Evolutionary conservation across 23 tunicate genomes (phyloP).

Genomic region (Corella eumyota): DNA sequence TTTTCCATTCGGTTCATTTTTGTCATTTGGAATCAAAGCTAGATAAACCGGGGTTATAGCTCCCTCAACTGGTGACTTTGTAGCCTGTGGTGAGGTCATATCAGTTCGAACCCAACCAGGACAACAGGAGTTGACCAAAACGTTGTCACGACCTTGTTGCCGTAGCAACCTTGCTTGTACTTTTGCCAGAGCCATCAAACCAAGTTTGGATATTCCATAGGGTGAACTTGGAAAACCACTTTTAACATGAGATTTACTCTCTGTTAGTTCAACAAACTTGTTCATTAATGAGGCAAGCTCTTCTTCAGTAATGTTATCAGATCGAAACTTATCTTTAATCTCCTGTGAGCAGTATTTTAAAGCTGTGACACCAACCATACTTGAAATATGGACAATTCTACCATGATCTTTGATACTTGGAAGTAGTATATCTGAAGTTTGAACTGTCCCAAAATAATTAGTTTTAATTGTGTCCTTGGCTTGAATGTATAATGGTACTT

Average conservation of each 20-base stretch:
- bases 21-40: slow-evolving; percentile 31
- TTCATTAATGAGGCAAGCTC: slow-evolving; percentile 27
- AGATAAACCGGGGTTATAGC: slow-evolving; percentile 37
- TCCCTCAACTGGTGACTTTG: slow-evolving; percentile 25
- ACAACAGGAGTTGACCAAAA: slow-evolving; percentile 60
- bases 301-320: slow-evolving; percentile 35
- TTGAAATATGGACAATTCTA: slow-evolving; percentile 32
- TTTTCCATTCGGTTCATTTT: slow-evolving; percentile 56
- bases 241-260: too few relatives aligned
- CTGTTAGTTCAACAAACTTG: too few relatives aligned
- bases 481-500: slow-evolving; percentile 31
- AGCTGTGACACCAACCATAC: slow-evolving; percentile 8
- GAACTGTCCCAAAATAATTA: slow-evolving; percentile 40
- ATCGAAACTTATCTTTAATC: slow-evolving; percentile 29
- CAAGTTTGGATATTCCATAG: slow-evolving; percentile 37
- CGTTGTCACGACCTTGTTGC: slow-evolving; percentile 12
- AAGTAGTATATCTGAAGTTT: slow-evolving; percentile 16
- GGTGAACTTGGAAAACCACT: too few relatives aligned
- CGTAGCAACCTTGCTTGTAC: too few relatives aligned
- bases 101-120: slow-evolving; percentile 83
- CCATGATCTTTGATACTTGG: slow-evolving; percentile 41
- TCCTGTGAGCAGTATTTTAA: slow-evolving; percentile 29
- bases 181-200: slow-evolving; percentile 9
- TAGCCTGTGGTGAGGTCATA: slow-evolving; percentile 51
- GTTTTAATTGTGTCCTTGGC: slow-evolving; percentile 35